These are phyloP conservation scores for Gracilinanus agilis DNA, from an alignment of 2,113 vertebrate genomes.

Conservation along the genomic window DNA sequence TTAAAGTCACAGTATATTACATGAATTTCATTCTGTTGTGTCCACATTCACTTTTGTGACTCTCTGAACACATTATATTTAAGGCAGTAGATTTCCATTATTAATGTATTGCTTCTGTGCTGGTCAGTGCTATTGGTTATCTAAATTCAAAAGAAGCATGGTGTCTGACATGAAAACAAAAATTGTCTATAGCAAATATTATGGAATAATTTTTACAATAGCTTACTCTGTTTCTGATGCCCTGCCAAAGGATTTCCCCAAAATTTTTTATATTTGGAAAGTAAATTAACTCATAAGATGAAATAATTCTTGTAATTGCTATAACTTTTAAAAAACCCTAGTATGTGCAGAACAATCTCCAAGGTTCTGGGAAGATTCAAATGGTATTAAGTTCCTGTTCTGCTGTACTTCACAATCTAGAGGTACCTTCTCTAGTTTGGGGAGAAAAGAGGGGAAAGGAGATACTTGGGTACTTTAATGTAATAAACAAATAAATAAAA, in stretches of 20 bases:
- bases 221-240: background rate
- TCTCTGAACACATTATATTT: background rate
- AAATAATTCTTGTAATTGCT: background rate
- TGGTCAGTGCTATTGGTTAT: background rate
- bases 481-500: no score
- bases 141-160: background rate
- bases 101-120: background rate
- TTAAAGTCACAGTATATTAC: background rate
- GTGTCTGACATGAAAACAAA: background rate
- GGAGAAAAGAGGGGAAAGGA: no score
- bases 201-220: background rate
- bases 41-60: background rate
- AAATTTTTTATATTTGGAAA: background rate
- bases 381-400: background rate
- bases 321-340: background rate
- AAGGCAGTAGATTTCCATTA: background rate
- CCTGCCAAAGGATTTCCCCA: background rate
- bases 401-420: background rate
- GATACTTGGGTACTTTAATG: no score
- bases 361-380: background rate
- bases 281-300: background rate
- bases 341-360: background rate
- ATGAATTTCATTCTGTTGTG: background rate
- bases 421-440: no score
- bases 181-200: background rate